Base-by-base conservation (phyloP, 1,140 invertebrate species). In the Papilio glaucus region DNA sequence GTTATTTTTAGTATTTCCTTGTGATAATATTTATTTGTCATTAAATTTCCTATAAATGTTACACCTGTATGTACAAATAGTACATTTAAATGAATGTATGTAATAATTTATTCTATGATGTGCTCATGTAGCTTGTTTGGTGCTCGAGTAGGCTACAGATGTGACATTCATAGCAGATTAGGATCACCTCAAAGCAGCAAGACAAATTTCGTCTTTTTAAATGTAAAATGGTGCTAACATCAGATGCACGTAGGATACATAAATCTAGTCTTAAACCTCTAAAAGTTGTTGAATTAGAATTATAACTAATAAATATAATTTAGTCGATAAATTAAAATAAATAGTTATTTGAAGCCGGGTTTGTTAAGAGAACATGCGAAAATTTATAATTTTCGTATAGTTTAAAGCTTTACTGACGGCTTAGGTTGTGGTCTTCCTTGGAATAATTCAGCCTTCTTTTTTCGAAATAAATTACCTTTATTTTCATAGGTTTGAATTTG, bases 21-120 rank as follows among this genome's bases (percentile, higher is more conserved):
- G 68, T 74, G 73, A 74, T 74, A 74, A 60, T 74, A 63, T 71
- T n/a, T n/a, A n/a, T 60, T 41, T 72, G 10, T 65, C 42, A 33
- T 45, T 42, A 67, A 71, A 53, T 15, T 72, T 62, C 41, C 42
- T 49, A 63, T 69, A 73, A n/a, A n/a, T n/a, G n/a, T 72, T 62
- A 76, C 37, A 75, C 74, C 74, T 70, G 67, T 41, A 41, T 78
- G 77, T 78, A 72, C 76, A 77, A 77, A 77, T 62, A 45, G 21
- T 42, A n/a, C n/a, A n/a, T 72, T 62, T 49, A 63, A 69, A 53
- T 42, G n/a, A 57, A 57, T 63, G 57, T 74, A 74, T 65, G 42
- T 62, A 68, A 60, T n/a, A n/a, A n/a, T n/a, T n/a, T n/a, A n/a
- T n/a, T n/a, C n/a, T n/a, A n/a, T n/a, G n/a, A n/a, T n/a, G n/a